Evolutionary conservation across 2,888 invertebrate species (phyloP), one percentile per base, ranked within the genome.

Genomic region (Xanthostigma xanthostigma): DNA sequence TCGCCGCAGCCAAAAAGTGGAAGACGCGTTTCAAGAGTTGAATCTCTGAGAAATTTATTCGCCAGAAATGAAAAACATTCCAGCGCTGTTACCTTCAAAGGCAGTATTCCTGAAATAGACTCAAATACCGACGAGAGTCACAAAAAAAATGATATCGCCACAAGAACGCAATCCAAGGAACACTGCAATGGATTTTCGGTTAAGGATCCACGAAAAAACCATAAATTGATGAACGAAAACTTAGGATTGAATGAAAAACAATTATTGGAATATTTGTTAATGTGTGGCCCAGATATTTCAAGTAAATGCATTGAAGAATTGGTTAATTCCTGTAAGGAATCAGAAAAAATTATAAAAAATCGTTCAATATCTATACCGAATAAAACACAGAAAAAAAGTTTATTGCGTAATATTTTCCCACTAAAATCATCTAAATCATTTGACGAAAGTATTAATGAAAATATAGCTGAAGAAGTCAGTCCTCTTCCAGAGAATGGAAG

Each of bases 41-140:
- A 75, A 57, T 74, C 74, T 1, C 57, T 76, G 42, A 61, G 73
- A 51, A 72, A 72, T 58, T 59, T 75, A 40, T 71, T 75, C 55
- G 63, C 66, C 8, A 61, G 67, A 43, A 57, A 60, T 36, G 64
- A 64, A 40, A 56, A 36, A 33, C 14, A 33, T 27, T 17, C n/a
- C 9, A 12, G 17, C 9, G 11, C 14, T 9, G n/a, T 17, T 33
- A 17, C 42, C 6, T 27, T 27, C 1, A 27, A 27, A 6, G 6
- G 27, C 27, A 27, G 5, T 27, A 27, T 27, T 27, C 27, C 27
- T 27, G 27, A 27, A 27, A 6, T 27, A 27, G 27, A 27, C 27
- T 27, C 27, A 6, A 27, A 27, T 27, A 27, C 27, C 27, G 27
- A 27, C 27, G 27, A 6, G 27, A 6, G 6, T 27, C 27, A 27